Evolutionary conservation across 2,113 vertebrate species (phyloP), one percentile per base, ranked within the genome.

Genomic region (Centrocercus urophasianus): DNA sequence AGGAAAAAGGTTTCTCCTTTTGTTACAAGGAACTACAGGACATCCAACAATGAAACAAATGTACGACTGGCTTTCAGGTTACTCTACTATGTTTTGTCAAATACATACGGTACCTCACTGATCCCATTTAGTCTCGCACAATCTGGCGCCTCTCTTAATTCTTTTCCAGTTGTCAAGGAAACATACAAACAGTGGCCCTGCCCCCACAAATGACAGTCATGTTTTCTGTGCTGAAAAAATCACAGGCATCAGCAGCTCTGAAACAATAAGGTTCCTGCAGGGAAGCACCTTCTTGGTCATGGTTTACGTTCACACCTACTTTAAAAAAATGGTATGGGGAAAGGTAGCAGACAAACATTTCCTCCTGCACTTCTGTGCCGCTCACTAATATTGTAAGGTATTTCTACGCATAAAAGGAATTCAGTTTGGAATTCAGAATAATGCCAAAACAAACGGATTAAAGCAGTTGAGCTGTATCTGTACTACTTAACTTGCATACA

Each of bases 151-250:
- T 59, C 77, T 69, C 59, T 59, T 48, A 57, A 79, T 2, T 66
- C 59, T 86, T 61, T 89, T 87, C 48, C 50, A 64, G 92, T 89
- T 94, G 60, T 57, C 76, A 83, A 11, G 88, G 90, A 71, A 94
- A 94, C 76, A 59, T 0, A 8, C 64, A 94, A 86, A 90, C 93
- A 88, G 85, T 80, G 34, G 61, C 89, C 47, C 87, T 93, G 67
- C 89, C 89, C 85, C 84, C 65, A 83, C 76, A 91, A 84, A 43
- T 50, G 42, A 88, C 67, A 71, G 82, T 73, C 64, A 63, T 56
- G 76, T 73, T 89, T 93, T 95, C 92, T 89, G 36, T 45, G 56
- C 88, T 86, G 75, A 60, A 93, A 93, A 91, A 90, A 74, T 59
- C 85, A 86, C n/a, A 83, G 56, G 54, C 88, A 91, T 78, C 82